These are phyloP conservation scores for Echinometra lucunter DNA, from an alignment of 53 echinoderm and acorn worm genomes.

Conservation along the genomic window DNA sequence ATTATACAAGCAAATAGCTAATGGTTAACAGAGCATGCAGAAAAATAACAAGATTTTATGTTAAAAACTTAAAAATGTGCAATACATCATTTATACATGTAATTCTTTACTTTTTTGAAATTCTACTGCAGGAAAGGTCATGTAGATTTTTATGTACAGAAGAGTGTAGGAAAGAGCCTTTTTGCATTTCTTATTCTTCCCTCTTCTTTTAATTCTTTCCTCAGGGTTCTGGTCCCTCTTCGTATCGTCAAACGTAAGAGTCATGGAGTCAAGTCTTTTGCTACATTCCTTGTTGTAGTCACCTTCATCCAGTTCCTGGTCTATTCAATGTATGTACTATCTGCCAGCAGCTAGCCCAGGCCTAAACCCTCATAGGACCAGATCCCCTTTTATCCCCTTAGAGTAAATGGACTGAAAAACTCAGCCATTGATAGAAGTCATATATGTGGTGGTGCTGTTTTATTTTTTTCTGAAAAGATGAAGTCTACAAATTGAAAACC, in stretches of 20 bases:
- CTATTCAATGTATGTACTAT: constrained; percentile 86
- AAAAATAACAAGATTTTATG: too few relatives aligned
- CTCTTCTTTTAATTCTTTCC: not conserved
- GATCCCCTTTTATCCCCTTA: not conserved
- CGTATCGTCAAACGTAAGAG: constrained; percentile 92
- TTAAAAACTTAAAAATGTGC: too few relatives aligned
- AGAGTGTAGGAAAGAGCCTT: too few relatives aligned
- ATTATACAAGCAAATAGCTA: too few relatives aligned
- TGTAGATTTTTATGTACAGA: too few relatives aligned
- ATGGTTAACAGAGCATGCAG: too few relatives aligned
- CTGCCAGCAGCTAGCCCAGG: constrained; percentile 86
- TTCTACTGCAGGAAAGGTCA: too few relatives aligned
- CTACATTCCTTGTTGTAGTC: constrained; percentile 92
- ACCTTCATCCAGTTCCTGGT: constrained; percentile 90
- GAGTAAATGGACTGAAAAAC: not conserved
- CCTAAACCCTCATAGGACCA: constrained; percentile 18
- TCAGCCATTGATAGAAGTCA: not conserved
- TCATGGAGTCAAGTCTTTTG: constrained; percentile 91
- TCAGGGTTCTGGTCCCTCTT: constrained; percentile 94
- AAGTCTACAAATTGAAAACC: not conserved
- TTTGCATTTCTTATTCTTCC: not conserved
- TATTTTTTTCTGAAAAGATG: not conserved
- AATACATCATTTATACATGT: too few relatives aligned
- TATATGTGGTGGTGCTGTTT: constrained; percentile 30
- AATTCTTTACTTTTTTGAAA: too few relatives aligned